phyloP scores from a whole-genome alignment of 2,113 vertebrate genomes.

The Crocuta crocuta region DNA sequence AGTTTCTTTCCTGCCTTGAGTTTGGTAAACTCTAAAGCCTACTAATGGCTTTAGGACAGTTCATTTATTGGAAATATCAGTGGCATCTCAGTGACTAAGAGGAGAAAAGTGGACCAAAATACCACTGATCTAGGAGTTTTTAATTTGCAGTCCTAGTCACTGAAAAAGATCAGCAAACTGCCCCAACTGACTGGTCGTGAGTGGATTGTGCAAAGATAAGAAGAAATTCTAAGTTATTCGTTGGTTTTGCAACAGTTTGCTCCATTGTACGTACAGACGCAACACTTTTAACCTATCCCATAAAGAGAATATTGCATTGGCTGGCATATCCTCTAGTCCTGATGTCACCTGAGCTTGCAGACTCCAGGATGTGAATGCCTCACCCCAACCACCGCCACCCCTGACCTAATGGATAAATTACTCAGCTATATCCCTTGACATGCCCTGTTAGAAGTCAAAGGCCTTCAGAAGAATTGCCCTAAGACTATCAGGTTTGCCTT shows the following conservation, averaged over 20 bases:
- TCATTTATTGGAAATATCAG: slow-evolving; percentile 17
- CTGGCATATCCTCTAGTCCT: background rate
- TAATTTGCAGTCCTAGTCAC: background rate
- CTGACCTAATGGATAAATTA: background rate
- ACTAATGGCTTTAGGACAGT: background rate
- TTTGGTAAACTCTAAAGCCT: background rate
- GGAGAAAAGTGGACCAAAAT: background rate
- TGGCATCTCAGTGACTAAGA: background rate
- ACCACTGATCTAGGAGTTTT: slow-evolving; percentile 3
- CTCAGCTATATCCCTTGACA: background rate
- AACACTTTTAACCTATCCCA: background rate
- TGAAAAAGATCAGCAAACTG: background rate
- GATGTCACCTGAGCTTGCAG: background rate
- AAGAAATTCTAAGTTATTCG: background rate
- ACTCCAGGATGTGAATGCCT: background rate
- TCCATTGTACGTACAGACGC: background rate
- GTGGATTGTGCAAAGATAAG: slow-evolving; percentile 5
- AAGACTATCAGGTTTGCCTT: background rate
- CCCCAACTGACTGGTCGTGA: background rate
- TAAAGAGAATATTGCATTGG: background rate
- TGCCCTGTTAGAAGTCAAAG: background rate
- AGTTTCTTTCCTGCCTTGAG: background rate
- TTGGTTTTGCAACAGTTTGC: background rate
- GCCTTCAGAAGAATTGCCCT: background rate
- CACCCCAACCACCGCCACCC: background rate